Evolutionary conservation across 2,797 vertebrate genomes (phyloP).

Genomic region (Sternarchorhynchus goeldii): DNA sequence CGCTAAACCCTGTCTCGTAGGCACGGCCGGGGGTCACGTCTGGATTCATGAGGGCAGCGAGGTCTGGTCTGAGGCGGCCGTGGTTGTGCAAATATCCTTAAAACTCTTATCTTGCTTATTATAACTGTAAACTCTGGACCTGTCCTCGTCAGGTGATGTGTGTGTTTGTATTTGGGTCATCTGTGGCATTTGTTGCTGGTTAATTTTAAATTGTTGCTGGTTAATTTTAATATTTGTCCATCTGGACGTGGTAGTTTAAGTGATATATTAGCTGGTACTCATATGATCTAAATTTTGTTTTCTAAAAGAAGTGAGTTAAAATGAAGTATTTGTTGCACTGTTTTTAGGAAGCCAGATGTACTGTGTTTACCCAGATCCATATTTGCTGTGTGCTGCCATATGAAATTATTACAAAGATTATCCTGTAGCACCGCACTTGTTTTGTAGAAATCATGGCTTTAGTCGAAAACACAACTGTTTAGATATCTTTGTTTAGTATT

Average conservation of each 20-base stretch:
- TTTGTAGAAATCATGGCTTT: too few species aligned
- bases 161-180: conserved; percentile 5
- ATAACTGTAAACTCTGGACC: conserved; percentile 16
- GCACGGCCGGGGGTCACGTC: conserved; percentile 1
- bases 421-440: too few species aligned
- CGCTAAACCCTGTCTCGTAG: conserved; percentile 22
- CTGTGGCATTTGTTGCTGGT: not conserved
- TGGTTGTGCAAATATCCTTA: conserved; percentile 20
- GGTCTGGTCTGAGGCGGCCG: conserved; percentile 17
- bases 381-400: too few species aligned
- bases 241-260: not conserved
- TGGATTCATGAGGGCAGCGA: conserved; percentile 15
- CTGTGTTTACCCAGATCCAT: too few species aligned
- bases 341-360: not conserved
- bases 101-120: conserved; percentile 3
- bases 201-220: conserved; percentile 15
- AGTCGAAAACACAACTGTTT: too few species aligned
- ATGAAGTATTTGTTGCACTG: too few species aligned
- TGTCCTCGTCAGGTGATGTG: not conserved
- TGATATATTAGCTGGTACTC: not conserved
- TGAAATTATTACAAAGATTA: too few species aligned
- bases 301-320: not conserved
- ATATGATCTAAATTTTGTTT: not conserved
- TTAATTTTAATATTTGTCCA: conserved; percentile 26
- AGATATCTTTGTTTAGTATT: too few species aligned